These are phyloP conservation scores for Tor tambroides DNA, from an alignment of 2,113 vertebrate genomes.

Conservation along the genomic window DNA sequence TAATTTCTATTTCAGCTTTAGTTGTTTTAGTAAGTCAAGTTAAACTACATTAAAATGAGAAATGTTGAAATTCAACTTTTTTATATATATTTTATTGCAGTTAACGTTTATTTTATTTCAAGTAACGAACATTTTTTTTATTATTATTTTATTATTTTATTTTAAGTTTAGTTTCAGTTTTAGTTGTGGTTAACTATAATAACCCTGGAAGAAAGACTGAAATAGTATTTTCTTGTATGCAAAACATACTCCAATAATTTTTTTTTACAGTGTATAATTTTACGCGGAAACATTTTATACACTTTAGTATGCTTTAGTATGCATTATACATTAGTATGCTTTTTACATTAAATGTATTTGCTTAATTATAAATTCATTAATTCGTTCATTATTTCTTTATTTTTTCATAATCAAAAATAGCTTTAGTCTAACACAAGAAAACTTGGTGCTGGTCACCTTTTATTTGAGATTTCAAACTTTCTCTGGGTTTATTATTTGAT, in stretches of 20 bases:
- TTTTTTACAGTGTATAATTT: neutral
- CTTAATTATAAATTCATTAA: neutral
- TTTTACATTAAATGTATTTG: neutral
- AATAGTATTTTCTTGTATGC: neutral
- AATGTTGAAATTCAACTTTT: neutral
- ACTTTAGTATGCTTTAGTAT: too few species aligned
- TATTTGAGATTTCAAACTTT: slow-evolving; percentile 19
- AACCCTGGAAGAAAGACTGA: neutral
- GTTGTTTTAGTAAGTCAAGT: too few species aligned
- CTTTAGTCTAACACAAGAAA: neutral
- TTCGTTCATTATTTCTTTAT: neutral
- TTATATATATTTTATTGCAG: neutral
- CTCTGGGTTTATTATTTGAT: slow-evolving; percentile 18
- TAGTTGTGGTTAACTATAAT: neutral
- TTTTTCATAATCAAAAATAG: neutral
- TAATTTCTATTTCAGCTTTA: neutral
- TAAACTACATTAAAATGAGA: neutral
- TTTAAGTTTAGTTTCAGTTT: neutral
- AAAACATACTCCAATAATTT: neutral
- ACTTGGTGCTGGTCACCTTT: neutral
- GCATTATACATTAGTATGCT: too few species aligned
- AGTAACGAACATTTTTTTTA: neutral
- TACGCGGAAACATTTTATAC: too few species aligned
- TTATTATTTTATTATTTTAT: too few species aligned
- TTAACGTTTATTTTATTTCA: neutral